Percentiles rank a stretch among this genome's conserved stretches.
phyloP scores from a whole-genome alignment of 2,888 invertebrate species.

The Latrodectus elegans region DNA sequence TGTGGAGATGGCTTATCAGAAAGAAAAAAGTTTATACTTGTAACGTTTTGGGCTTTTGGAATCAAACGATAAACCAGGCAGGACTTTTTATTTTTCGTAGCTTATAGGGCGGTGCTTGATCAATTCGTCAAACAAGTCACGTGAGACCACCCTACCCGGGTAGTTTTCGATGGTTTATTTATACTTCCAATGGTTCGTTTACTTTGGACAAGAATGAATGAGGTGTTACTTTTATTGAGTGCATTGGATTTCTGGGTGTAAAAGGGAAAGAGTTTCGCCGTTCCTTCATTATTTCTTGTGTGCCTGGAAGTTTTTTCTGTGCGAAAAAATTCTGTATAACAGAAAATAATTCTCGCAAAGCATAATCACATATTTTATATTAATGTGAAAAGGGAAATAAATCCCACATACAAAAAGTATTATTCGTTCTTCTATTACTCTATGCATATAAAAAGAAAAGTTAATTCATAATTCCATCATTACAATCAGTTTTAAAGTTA shows the following conservation, averaged over 20 bases:
- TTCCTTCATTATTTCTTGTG: neutral
- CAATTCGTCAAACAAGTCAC: slow-evolving; percentile 31
- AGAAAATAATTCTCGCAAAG: too few species aligned
- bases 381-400: too few species aligned
- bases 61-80: slow-evolving; percentile 1
- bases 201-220: slow-evolving; percentile 24
- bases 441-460: too few species aligned
- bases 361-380: too few species aligned
- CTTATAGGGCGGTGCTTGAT: neutral
- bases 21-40: neutral
- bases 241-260: neutral
- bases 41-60: neutral
- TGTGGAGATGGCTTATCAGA: too few species aligned
- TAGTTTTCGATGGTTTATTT: neutral
- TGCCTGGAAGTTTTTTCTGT: neutral
- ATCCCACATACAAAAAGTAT: too few species aligned
- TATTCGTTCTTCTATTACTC: too few species aligned
- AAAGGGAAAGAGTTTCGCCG: neutral
- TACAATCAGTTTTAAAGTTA: too few species aligned
- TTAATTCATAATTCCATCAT: too few species aligned
- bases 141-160: neutral
- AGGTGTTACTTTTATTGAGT: slow-evolving; percentile 35
- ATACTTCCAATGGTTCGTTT: slow-evolving; percentile 25
- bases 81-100: neutral
- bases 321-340: too few species aligned